Evolutionary conservation across 2,888 invertebrate genomes (phyloP).

Genomic region (Neuroscelio doddi): DNA sequence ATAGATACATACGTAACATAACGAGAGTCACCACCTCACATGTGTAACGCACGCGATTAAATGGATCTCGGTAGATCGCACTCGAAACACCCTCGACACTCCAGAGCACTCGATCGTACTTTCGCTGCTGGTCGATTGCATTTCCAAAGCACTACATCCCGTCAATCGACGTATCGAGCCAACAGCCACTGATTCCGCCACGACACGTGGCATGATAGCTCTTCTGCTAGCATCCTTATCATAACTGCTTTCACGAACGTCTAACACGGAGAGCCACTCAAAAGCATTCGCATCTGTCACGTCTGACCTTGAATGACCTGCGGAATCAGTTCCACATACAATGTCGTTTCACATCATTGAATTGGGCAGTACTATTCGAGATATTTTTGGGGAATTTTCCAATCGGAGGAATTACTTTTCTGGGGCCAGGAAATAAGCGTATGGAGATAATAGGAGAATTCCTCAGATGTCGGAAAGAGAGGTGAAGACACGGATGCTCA

Average conservation of each 20-base stretch:
- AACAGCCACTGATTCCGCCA: constrained; percentile 11
- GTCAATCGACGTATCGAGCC: constrained; percentile 17
- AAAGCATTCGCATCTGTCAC: neutral
- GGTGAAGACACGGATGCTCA: too few relatives aligned
- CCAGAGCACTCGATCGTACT: constrained; percentile 55
- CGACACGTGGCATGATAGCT: constrained; percentile 9
- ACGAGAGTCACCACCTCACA: neutral
- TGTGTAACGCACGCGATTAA: constrained; percentile 42
- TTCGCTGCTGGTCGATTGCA: constrained; percentile 52
- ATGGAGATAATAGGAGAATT: neutral
- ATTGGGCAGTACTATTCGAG: neutral
- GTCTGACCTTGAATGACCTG: neutral
- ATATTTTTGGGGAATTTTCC: neutral
- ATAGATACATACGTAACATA: neutral
- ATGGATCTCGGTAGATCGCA: constrained; percentile 42
- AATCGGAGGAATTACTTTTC: neutral
- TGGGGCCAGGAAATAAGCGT: neutral
- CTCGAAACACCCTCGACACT: constrained; percentile 52
- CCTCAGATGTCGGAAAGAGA: neutral
- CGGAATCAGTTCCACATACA: too few relatives aligned
- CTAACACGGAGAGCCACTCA: neutral
- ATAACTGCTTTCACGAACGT: neutral
- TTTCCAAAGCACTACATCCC: constrained; percentile 47
- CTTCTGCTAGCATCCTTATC: constrained; percentile 1
- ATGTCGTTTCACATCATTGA: neutral